Base-by-base conservation (phyloP, 1,140 invertebrate genomes). In the Papilio machaon region DNA sequence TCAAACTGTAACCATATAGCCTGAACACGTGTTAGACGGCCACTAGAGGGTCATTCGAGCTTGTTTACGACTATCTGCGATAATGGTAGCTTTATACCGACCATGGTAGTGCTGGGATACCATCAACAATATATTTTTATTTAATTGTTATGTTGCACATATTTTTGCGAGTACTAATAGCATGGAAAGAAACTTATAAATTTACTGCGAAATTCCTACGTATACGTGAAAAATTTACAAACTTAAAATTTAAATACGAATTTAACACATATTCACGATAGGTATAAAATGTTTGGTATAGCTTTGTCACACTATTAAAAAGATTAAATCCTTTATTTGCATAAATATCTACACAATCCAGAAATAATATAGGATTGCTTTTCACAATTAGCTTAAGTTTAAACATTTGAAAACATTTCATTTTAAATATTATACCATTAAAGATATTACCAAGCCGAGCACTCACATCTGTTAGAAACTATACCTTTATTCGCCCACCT, bases 11-110 rank as follows among this genome's bases (percentile, higher is more conserved):
- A 89, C 88, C 87, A 89, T 89, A 86, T 86, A 88, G 19, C 85
- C 70, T 82, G 86, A 89, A 91, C 91, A 92, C 90, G 88, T 92
- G 91, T 92, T 91, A 86, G 89, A 87, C 86, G 85, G 89, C 89
- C 89, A 91, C 90, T 90, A 90, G 88, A 91, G 82, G 76, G 84
- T 85, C 82, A 88, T 90, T 87, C 80, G 81, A 84, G 82, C 83
- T 91, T 90, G 88, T 91, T 92, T 91, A 88, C 82, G 85, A 85
- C 81, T 85, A 88, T 84, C 80, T 83, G 74, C 78, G 85, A 90
- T 89, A 87, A 90, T 86, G 84, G 85, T 43, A 54, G 81, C 80
- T 49, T 70, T 73, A 78, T 46, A 73, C 11, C 38, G 13, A 15
- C 19, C n/a, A 46, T 79, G 76, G 76, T 79, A 79, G 76, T 60